Base-by-base conservation (phyloP, 2,797 vertebrate genomes). In the Micromesistius poutassou region DNA sequence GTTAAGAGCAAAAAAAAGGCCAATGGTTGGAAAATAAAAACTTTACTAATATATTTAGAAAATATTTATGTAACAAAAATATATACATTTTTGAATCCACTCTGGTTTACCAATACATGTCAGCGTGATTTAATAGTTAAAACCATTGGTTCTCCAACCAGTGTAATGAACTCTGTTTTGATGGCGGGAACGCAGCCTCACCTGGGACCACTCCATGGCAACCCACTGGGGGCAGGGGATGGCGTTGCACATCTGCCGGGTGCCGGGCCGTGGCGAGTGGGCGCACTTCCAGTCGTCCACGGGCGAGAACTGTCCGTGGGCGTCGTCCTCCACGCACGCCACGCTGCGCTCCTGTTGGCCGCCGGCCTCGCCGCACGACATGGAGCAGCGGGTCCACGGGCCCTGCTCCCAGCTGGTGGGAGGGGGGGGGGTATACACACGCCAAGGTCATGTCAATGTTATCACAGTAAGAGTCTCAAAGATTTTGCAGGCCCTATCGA, bases 211-310 rank as follows among this genome's bases (percentile, higher is more conserved):
- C 73, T 97, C 96, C 96, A 97, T 96, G 62, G 96, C 96, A 36
- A 96, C 90, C 97, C 97, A 98, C 81, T 96, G 96, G 0, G 97
- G 97, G 71, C 97, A 98, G 77, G 95, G 88, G 14, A 96, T 96
- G 12, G 94, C 86, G 76, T 98, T 98, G 88, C 97, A 98, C 30
- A 91, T 92, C 89, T 97, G 96, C 86, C 94, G 92, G 40, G 92
- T 89, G 80, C 91, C 85, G 40, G 97, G 96, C 1, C 93, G 95
- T 40, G 96, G 94, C 0, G 96, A 96, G 74, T 98, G 97, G 91
- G 94, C 95, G 91, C 97, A 98, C 82, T 96, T 98, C 97, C 97
- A 98, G 72, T 98, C 96, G 13, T 98, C 96, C 38, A 96, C 96
- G 76, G 95, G 95, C 1, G 95, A 83, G 62, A 96, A 91, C 89